Base-by-base conservation (phyloP, 2,797 vertebrate genomes). In the Argyrosomus regius region DNA sequence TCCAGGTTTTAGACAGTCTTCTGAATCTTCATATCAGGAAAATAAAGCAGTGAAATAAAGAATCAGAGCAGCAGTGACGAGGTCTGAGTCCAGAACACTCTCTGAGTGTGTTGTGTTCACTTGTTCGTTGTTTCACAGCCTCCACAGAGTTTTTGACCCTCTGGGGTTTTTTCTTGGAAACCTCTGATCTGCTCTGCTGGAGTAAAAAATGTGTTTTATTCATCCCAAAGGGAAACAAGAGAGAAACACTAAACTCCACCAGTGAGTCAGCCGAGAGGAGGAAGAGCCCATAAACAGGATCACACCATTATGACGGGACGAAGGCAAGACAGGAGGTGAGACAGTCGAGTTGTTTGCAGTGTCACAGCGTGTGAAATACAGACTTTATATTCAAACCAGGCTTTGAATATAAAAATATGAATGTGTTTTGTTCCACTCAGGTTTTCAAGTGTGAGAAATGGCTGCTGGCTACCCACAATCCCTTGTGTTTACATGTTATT, bases 381-480 rank as follows among this genome's bases (percentile, higher is more conserved):
- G 1, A 24, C 39, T 46, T 62, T 16, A 39, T 16, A 20, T 28
- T 26, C 20, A 28, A 13, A 52, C 35, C 28, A 11, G 48, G 41
- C 13, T 63, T 54, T 43, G 18, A 8, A 39, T 39, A 9, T 39
- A 39, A 39, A 39, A 39, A 39, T 39, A 39, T 39, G 8, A 39
- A 39, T 6, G 35, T 31, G 1, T 69, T 65, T 64, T 58, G 22
- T 31, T 57, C 3, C 20, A 13, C 14, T 67, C 61, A 12, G 49
- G 46, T 63, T 31, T 52, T 46, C 24, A 13, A 18, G 50, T 16
- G 7, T 35, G 54, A 60, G 28, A 57, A 53, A 59, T 16, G 6
- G n/a, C 46, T 12, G 57, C 64, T 69, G 75, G 45, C 67, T 75
- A 71, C 82, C 82, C 70, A 74, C 3, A 84, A 75, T 81, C 62